Base-by-base conservation (phyloP, 2,797 vertebrate species). In the Huso huso region DNA sequence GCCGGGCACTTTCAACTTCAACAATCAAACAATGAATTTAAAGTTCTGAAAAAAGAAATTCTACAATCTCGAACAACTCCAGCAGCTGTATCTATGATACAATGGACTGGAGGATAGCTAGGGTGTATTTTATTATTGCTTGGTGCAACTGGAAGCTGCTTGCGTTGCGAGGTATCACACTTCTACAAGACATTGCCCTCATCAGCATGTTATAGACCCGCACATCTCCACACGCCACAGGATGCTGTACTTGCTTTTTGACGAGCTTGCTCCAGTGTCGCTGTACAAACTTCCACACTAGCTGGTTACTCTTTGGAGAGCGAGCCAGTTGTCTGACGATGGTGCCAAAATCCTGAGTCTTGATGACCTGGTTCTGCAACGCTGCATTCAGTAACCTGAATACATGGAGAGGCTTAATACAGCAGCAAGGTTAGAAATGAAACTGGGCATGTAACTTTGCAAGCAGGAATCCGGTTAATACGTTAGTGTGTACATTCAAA, bases 211-310 rank as follows among this genome's bases (percentile, higher is more conserved):
- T 37, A 37, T 37, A 2, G 23, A 37, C 23, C 23, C 23, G 23
- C 23, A 37, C 23, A 37, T 3, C 23, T 37, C 23, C 23, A 37
- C 18, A 37, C 1, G 48, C 7, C 8, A 0, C 1, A 49, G 49
- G 11, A 10, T 23, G 52, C 6, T 10, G 18, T 12, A 51, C 62
- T 4, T 69, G 66, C 53, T 55, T 67, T 7, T 10, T 52, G n/a
- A 61, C n/a, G 6, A 76, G 63, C 10, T 65, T 51, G 49, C 69
- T 67, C 65, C 67, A 72, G 62, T 65, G 10, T 7, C 55, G n/a
- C 60, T 66, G 64, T 23, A 72, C 58, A 59, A 74, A 66, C 37
- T 13, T 66, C 65, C 72, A 72, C 6, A 53, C 63, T n/a, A 64
- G 49, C 51, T 59, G 50, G 18, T 50, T 64, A 55, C 15, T 67